Conservation (phyloP, 2,113 vertebrate species). For the Sardina pilchardus region DNA sequence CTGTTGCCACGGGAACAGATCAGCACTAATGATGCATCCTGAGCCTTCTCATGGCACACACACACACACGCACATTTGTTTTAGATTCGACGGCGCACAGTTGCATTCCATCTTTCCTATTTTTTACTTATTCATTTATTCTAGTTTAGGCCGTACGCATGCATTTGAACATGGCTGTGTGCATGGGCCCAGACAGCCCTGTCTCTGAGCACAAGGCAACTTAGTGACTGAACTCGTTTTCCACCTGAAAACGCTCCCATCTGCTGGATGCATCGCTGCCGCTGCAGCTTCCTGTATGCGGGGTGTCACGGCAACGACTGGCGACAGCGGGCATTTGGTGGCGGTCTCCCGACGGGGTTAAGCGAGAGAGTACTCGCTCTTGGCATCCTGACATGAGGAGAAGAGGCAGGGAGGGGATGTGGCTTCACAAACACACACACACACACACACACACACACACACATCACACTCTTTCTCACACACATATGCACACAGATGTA, state of each 20-base stretch:
- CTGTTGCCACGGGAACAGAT: not conserved
- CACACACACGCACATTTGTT: not conserved
- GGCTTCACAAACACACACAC: not conserved
- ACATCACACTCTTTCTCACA: not conserved
- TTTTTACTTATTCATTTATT: too few species aligned
- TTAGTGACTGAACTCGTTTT: not conserved
- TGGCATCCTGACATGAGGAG: constrained; percentile 3
- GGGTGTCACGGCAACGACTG: not conserved
- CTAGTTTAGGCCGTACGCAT: too few species aligned
- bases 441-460: not conserved
- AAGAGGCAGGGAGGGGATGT: not conserved
- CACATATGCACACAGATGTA: not conserved
- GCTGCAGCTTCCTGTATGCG: not conserved
- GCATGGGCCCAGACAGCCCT: not conserved
- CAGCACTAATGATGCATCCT: not conserved
- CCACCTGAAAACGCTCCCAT: not conserved
- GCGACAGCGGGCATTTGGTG: not conserved
- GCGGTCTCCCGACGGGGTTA: constrained; percentile 1
- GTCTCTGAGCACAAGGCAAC: not conserved
- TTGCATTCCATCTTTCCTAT: not conserved
- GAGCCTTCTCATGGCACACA: not conserved
- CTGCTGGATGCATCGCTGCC: not conserved
- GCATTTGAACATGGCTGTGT: not conserved
- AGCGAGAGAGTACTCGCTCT: not conserved
- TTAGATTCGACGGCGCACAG: not conserved